These are phyloP conservation scores for Nymphalis urticae DNA, from an alignment of 2,888 invertebrate species.

Conservation along the genomic window DNA sequence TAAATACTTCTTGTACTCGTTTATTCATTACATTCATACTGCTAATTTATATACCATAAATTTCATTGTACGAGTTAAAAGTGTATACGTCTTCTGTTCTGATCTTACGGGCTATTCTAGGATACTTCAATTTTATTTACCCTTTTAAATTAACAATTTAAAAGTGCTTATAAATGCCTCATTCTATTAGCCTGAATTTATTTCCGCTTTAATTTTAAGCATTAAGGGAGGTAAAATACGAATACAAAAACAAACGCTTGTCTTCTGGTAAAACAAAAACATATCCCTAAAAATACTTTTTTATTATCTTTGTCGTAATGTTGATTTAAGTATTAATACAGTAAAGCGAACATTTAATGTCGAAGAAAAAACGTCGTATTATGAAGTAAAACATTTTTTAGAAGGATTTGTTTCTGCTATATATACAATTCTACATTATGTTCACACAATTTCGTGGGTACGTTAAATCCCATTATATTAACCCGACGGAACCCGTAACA, in stretches of 20 bases:
- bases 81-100: too few relatives aligned
- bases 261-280: background rate
- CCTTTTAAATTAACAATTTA: too few relatives aligned
- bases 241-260: background rate
- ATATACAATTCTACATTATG: constrained; percentile 18
- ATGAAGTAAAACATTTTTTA: constrained; percentile 1
- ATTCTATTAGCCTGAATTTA: too few relatives aligned
- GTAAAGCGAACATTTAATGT: background rate
- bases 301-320: background rate
- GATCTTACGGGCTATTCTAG: too few relatives aligned
- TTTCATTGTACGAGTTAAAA: too few relatives aligned
- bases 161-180: too few relatives aligned
- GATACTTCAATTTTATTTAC: background rate
- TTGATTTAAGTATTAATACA: too few relatives aligned
- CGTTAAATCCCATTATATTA: constrained; percentile 26
- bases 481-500: constrained; percentile 16
- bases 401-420: constrained; percentile 11
- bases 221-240: background rate
- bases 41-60: too few relatives aligned
- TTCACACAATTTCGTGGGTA: constrained; percentile 13
- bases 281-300: background rate
- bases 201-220: too few relatives aligned
- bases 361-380: background rate
- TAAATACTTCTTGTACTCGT: too few relatives aligned
- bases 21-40: too few relatives aligned